phyloP scores from a whole-genome alignment of 2,797 vertebrate species.

The Apogon talboti region DNA sequence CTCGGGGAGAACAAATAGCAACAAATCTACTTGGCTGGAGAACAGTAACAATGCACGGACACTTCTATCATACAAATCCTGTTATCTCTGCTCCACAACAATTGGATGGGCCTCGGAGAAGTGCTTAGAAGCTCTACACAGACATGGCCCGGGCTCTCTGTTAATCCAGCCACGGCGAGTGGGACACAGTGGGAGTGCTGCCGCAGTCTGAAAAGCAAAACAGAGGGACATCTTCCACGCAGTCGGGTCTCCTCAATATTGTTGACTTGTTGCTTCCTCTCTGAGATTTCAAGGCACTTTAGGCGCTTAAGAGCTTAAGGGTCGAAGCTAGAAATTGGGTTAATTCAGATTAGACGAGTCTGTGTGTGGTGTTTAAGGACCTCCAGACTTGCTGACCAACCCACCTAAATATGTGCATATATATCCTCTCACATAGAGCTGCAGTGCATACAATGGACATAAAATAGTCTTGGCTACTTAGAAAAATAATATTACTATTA shows the following conservation, averaged over 20 bases:
- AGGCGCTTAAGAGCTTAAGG: constrained; percentile 76
- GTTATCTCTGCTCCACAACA: constrained; percentile 65
- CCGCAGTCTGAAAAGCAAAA: constrained; percentile 40
- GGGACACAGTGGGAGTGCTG: constrained; percentile 37
- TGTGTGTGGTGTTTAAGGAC: constrained; percentile 50
- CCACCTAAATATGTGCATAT: constrained; percentile 26
- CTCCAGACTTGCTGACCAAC: constrained; percentile 37
- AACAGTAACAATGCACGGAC: constrained; percentile 28
- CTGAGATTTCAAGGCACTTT: constrained; percentile 66
- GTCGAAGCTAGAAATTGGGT: constrained; percentile 74
- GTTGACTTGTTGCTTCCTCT: constrained; percentile 69
- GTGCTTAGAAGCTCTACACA: constrained; percentile 33
- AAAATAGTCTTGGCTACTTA: background rate
- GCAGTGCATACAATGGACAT: background rate
- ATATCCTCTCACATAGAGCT: background rate
- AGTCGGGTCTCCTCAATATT: constrained; percentile 52
- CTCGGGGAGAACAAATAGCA: constrained; percentile 27
- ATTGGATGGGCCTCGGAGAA: constrained; percentile 40
- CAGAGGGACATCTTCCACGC: constrained; percentile 39
- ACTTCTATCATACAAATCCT: constrained; percentile 61
- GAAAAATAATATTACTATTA: too few relatives aligned
- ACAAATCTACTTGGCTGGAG: constrained; percentile 33
- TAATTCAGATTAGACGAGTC: constrained; percentile 77
- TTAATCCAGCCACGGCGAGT: constrained; percentile 46
- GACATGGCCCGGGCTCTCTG: constrained; percentile 35